Evolutionary conservation across 2,797 vertebrate species (phyloP), one percentile per base, ranked within the genome.

Genomic region (Rhinoraja longicauda): DNA sequence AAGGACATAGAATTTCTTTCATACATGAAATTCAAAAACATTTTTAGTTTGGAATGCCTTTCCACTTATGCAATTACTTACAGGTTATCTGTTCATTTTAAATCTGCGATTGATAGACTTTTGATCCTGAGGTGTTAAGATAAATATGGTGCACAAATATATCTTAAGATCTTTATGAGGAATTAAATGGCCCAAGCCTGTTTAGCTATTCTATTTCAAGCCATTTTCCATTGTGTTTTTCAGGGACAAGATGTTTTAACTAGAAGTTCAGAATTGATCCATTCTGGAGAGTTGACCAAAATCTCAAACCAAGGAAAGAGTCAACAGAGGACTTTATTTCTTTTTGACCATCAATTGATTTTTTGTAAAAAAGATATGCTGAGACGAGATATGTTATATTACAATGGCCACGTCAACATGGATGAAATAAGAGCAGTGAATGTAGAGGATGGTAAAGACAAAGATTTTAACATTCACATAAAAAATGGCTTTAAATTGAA

Each of bases 311-410:
- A 98, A 78, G 97, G 98, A 93, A 98, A 97, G 96, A 98, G 97
- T 94, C 99, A 99, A 94, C 99, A 99, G 94, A 98, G 99, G 95
- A 98, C 96, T 93, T 99, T 98, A 96, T 99, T 99, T 95, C 97
- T 99, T 90, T 99, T 99, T 72, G 99, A 99, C 96, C 99, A 99
- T 95, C 99, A 99, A 95, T 95, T 99, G 93, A 97, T 99, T 73
- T 98, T 98, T 95, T 99, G 98, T 94, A 99, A 99, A 95, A 99
- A 99, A 94, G 99, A 99, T 92, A 95, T 99, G 84, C 96, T 99
- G 95, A 97, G 99, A 88, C 96, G 98, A 93, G 99, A 99, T 95
- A 97, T 99, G 94, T 96, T 99, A 5, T 98, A 99, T 94, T 99
- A 99, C 94, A 97, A 98, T 0, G 97, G 97, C 36, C 97, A 97